These are phyloP conservation scores for Akabosia matsudoensis DNA, from an alignment of 1,140 invertebrate genomes.

Conservation along the genomic window DNA sequence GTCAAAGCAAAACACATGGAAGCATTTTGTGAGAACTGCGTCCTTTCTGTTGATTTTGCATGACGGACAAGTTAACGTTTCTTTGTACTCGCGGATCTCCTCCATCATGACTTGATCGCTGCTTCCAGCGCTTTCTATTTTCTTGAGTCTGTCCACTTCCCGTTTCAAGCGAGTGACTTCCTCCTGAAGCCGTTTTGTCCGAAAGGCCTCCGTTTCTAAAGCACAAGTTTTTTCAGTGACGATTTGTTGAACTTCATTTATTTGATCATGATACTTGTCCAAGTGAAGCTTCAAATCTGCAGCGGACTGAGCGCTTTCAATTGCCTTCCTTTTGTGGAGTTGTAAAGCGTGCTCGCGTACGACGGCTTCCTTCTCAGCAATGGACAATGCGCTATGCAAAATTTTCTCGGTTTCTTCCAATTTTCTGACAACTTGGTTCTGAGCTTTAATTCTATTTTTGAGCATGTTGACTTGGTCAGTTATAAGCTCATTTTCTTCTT, in stretches of 20 bases:
- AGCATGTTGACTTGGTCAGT: not conserved
- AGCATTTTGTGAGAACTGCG: conserved; percentile 97
- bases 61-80: conserved; percentile 95
- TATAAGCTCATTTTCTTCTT: not conserved
- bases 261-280: conserved; percentile 59
- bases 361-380: conserved; percentile 88
- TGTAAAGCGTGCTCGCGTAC: conserved; percentile 92
- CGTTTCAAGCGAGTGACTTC: conserved; percentile 86
- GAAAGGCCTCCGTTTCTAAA: conserved; percentile 92
- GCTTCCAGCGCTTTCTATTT: conserved; percentile 92
- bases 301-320: conserved; percentile 85
- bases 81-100: conserved; percentile 96
- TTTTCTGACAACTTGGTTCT: conserved; percentile 82
- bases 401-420: conserved; percentile 95
- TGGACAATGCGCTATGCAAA: conserved; percentile 82
- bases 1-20: conserved; percentile 99
- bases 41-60: conserved; percentile 99
- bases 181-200: conserved; percentile 91
- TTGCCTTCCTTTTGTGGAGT: conserved; percentile 94
- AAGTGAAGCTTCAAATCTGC: conserved; percentile 95
- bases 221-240: conserved; percentile 94
- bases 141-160: conserved; percentile 94
- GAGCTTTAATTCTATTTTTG: conserved; percentile 60
- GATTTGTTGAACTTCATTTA: conserved; percentile 73
- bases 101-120: conserved; percentile 89